A percentile compares a stretch with the other conserved stretches of the same genome.
Evolutionary conservation across 1,140 invertebrate species (phyloP).

Genomic region (Adoxophyes honmai): DNA sequence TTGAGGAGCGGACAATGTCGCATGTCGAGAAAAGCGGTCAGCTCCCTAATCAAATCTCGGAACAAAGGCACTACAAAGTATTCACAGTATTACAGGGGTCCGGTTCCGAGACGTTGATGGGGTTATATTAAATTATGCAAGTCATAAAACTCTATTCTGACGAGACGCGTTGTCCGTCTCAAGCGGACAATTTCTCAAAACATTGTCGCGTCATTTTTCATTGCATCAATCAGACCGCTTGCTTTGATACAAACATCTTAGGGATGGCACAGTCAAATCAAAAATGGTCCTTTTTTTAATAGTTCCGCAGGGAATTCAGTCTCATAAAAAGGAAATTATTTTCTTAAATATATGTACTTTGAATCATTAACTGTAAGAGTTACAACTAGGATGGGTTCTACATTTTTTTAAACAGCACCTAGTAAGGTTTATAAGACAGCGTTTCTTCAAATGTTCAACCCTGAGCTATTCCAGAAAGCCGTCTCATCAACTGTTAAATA

Average conservation of each 20-base stretch:
- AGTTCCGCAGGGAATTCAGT: too few relatives aligned
- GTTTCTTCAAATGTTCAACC: constrained; percentile 31
- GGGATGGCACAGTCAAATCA: constrained; percentile 34
- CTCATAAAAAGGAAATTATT: too few relatives aligned
- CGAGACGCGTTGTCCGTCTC: constrained; percentile 35
- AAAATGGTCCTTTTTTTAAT: too few relatives aligned
- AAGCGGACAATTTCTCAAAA: constrained; percentile 65
- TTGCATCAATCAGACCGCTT: constrained; percentile 66
- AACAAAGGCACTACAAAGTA: constrained; percentile 44
- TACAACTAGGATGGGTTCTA: too few relatives aligned
- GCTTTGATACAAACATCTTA: constrained; percentile 33
- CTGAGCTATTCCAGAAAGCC: constrained; percentile 35
- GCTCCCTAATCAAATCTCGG: constrained; percentile 52
- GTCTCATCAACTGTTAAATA: constrained; percentile 65
- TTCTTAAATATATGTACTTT: too few relatives aligned
- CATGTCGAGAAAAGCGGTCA: constrained; percentile 29
- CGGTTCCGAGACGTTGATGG: constrained; percentile 35
- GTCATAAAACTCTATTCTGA: constrained; percentile 61
- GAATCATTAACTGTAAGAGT: too few relatives aligned
- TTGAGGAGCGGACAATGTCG: constrained; percentile 10
- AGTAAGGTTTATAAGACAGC: constrained; percentile 1
- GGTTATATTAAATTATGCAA: constrained; percentile 61
- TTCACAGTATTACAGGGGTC: constrained; percentile 36
- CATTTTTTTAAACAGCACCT: too few relatives aligned
- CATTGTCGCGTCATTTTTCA: constrained; percentile 71